A percentile compares a stretch with the other conserved stretches of the same genome.
Evolutionary conservation across 2,888 invertebrate genomes (phyloP).

Genomic region (Eledona agricola): DNA sequence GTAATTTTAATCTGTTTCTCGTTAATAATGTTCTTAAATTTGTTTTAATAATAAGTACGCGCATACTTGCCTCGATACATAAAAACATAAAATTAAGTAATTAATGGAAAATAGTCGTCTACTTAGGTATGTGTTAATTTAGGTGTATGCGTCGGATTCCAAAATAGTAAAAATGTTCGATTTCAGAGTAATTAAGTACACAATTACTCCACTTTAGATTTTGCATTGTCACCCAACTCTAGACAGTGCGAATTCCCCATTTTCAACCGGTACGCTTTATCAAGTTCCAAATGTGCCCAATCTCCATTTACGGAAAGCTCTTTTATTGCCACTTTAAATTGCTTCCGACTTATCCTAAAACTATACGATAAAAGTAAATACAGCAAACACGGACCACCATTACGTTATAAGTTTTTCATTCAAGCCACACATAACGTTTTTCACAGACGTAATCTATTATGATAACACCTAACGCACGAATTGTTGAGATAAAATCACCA

Average conservation of each 20-base stretch:
- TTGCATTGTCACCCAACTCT: no score
- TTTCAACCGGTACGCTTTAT: not conserved
- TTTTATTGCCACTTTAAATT: not conserved
- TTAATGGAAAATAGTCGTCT: no score
- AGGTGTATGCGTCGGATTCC: no score
- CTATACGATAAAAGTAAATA: no score
- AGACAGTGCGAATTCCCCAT: slow-evolving; percentile 1
- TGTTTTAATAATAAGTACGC: no score
- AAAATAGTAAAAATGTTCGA: no score
- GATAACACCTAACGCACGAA: slow-evolving; percentile 22
- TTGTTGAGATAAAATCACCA: slow-evolving; percentile 37
- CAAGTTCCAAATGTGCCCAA: slow-evolving; percentile 3
- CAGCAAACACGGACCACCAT: not conserved
- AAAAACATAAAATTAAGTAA: no score
- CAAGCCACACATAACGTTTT: slow-evolving; percentile 12
- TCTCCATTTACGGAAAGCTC: slow-evolving; percentile 2
- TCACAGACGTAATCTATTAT: slow-evolving; percentile 22
- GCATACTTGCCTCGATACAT: no score
- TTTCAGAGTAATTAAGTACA: not conserved
- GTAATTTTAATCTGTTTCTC: no score
- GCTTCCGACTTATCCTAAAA: slow-evolving; percentile 1
- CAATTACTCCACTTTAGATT: slow-evolving; percentile 1
- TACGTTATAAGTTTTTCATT: slow-evolving; percentile 10
- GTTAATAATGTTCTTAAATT: no score
- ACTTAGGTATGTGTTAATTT: no score